Evolutionary conservation across 2,113 vertebrate species (phyloP), one percentile per base, ranked within the genome.

Genomic region (Opisthocomus hoazin): DNA sequence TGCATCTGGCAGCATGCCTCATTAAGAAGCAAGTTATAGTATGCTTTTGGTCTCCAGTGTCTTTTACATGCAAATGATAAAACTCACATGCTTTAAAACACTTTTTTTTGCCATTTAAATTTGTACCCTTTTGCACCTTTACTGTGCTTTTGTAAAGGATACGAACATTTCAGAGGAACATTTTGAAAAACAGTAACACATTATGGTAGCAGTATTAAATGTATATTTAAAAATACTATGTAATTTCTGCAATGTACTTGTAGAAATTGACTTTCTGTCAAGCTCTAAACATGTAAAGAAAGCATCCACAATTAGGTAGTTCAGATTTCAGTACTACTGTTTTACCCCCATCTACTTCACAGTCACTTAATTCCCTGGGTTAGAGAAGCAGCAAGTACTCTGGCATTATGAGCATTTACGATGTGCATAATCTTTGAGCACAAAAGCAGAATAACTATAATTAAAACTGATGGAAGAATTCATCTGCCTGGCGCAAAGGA

Each of bases 401-500:
- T 89, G 58, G 11, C 58, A 65, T 88, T 86, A 90, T 39, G 34
- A 81, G 27, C 79, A 58, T 80, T 92, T 92, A 53, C 6, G 5
- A 13, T 54, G 22, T 84, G 39, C 32, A 26, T 91, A 63, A 71
- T 92, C 76, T 87, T 81, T 80, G 73, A 78, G 37, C 61, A 86
- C 50, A 89, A 58, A 90, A 77, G 43, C n/a, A 84, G 54, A 92
- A 90, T 93, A 80, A 58, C 64, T 90, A 6, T 93, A 86, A 92
- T 81, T 90, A 90, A 96, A 88, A 88, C 10, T 48, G 21, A 37
- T 80, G 17, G 66, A 83, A 82, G 24, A 80, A 77, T 69, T 76
- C 68, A 73, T 11, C 36, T 73, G 34, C 53, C 36, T 90, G 29
- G 63, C 54, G 73, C 37, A 74, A 82, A 79, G 30, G 29, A 83